Evolutionary conservation across 1,140 invertebrate species (phyloP).

Genomic region (Telenomus remus): DNA sequence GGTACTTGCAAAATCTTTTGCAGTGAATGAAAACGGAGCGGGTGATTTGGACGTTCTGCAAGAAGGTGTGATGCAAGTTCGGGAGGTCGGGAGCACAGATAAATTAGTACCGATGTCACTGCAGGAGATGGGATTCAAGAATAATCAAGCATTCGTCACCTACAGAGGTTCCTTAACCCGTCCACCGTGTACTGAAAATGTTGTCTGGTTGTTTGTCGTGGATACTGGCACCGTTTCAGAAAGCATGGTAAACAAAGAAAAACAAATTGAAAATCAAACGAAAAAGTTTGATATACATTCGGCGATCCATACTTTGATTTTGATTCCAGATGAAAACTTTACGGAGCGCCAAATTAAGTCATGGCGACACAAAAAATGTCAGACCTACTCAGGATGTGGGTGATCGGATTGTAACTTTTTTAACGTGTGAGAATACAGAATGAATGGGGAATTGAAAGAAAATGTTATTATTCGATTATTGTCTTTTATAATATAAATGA

Average conservation of each 20-base stretch:
- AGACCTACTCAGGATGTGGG: not conserved
- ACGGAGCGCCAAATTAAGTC: not conserved
- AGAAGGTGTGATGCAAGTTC: not conserved
- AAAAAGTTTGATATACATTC: not conserved
- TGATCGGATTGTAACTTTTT: no score
- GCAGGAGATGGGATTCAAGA: not conserved
- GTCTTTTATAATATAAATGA: no score
- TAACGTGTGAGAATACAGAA: no score
- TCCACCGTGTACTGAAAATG: not conserved
- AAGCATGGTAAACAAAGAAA: not conserved
- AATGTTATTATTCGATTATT: no score
- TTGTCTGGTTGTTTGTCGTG: not conserved
- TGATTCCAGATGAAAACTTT: not conserved
- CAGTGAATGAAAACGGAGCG: no score
- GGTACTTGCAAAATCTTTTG: no score
- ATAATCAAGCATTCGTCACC: not conserved
- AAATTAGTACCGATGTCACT: not conserved
- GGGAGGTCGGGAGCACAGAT: not conserved
- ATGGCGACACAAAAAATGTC: not conserved
- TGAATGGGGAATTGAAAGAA: no score
- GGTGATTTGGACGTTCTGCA: not conserved
- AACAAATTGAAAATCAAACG: not conserved
- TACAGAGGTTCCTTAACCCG: not conserved
- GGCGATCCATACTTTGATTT: not conserved
- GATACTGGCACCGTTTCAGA: not conserved